These are phyloP conservation scores for Steinernema khuongi DNA, from an alignment of 1,140 invertebrate genomes.

Conservation along the genomic window DNA sequence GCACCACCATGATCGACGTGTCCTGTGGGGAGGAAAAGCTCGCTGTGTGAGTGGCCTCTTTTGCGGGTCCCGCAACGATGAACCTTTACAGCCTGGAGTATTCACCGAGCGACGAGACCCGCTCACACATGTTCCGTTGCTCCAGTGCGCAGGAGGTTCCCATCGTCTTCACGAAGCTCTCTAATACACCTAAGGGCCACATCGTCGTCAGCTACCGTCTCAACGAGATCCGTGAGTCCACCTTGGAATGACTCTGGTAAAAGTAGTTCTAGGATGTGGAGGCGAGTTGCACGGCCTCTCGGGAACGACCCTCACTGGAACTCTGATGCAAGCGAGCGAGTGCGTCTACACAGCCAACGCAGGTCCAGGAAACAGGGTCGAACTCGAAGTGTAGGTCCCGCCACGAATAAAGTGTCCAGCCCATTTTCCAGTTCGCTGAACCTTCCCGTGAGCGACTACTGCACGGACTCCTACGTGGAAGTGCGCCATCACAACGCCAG, in stretches of 20 bases:
- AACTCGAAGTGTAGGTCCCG: conserved; percentile 20
- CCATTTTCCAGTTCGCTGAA: conserved; percentile 25
- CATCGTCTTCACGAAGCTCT: conserved; percentile 1
- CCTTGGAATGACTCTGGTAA: not conserved
- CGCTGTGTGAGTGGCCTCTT: not conserved
- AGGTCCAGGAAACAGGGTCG: conserved; percentile 27
- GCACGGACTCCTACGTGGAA: conserved; percentile 47
- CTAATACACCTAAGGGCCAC: not conserved
- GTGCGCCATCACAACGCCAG: conserved; percentile 38
- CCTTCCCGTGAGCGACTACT: conserved; percentile 40
- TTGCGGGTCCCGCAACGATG: not conserved
- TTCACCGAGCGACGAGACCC: not conserved
- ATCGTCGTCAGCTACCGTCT: conserved; percentile 9
- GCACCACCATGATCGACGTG: not conserved
- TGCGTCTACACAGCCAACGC: conserved; percentile 30
- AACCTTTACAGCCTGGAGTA: not conserved
- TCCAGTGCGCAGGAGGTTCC: not conserved
- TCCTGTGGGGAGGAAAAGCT: not conserved
- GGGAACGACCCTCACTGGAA: conserved; percentile 17
- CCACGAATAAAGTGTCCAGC: not conserved
- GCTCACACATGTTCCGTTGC: not conserved
- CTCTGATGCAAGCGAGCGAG: conserved; percentile 24
- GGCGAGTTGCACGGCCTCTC: conserved; percentile 21
- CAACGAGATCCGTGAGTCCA: conserved; percentile 13
- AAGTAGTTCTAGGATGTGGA: not conserved